These are phyloP conservation scores for Pyrgus malvae DNA, from an alignment of 2,888 invertebrate genomes.

Conservation along the genomic window DNA sequence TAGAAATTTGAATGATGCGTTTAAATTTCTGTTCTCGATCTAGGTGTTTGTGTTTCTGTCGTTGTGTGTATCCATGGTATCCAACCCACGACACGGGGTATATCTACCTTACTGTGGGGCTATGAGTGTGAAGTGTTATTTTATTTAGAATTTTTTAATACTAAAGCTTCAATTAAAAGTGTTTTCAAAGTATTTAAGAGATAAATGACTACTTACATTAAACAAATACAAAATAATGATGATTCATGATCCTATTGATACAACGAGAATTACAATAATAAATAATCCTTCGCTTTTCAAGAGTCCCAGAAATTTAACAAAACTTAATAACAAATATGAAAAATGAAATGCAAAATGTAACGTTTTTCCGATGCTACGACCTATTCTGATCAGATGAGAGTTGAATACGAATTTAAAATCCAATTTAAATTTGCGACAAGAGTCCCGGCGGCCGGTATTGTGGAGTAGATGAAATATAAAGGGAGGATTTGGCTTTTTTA, in stretches of 20 bases:
- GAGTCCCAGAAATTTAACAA: constrained; percentile 10
- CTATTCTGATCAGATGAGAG: constrained; percentile 31
- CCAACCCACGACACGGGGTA: no score
- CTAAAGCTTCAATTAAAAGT: no score
- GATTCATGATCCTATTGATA: neutral
- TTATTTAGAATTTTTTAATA: no score
- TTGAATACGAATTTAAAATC: constrained; percentile 45
- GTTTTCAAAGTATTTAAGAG: no score
- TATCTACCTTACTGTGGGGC: no score
- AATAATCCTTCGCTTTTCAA: neutral
- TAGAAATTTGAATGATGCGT: no score
- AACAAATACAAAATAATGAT: no score
- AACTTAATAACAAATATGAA: constrained; percentile 27
- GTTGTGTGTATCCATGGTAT: no score
- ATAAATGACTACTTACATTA: no score
- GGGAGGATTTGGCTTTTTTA: neutral
- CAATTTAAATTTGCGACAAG: constrained; percentile 41
- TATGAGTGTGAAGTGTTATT: no score
- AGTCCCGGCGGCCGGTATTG: constrained; percentile 5
- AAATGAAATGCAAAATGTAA: constrained; percentile 16
- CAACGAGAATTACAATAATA: neutral
- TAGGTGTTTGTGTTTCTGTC: no score
- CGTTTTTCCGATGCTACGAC: constrained; percentile 17
- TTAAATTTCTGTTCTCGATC: no score
- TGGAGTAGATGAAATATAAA: neutral